These are phyloP conservation scores for Pinctada fucata DNA, from an alignment of 2,888 invertebrate species.

Conservation along the genomic window DNA sequence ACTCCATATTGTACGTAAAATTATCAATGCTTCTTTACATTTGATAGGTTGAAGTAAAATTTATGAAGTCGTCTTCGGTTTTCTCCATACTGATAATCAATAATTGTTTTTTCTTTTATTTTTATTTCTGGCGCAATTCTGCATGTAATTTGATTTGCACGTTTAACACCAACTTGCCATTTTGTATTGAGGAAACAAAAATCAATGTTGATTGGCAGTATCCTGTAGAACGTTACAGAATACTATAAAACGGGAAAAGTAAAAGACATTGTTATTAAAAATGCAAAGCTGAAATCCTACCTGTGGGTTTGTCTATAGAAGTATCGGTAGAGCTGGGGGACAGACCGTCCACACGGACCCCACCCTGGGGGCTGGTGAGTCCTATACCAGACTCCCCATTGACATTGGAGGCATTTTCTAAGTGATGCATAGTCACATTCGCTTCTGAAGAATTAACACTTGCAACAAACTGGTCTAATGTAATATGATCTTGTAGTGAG, in stretches of 20 bases:
- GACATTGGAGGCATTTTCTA: constrained; percentile 31
- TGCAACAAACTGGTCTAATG: constrained; percentile 65
- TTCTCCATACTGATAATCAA: neutral
- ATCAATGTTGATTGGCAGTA: constrained; percentile 10
- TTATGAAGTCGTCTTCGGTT: neutral
- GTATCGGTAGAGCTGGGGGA: constrained; percentile 43
- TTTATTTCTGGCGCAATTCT: constrained; percentile 13
- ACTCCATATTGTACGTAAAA: neutral
- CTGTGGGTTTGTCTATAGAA: constrained; percentile 38
- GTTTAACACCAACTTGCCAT: constrained; percentile 12
- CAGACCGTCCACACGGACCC: constrained; percentile 24
- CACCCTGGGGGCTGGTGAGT: constrained; percentile 29
- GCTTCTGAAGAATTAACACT: constrained; percentile 38
- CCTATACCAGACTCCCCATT: constrained; percentile 10
- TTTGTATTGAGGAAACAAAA: constrained; percentile 6
- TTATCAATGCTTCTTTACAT: neutral
- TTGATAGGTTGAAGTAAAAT: neutral
- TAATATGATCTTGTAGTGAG: constrained; percentile 66
- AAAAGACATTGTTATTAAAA: neutral
- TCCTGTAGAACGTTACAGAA: neutral
- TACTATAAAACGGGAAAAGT: too few relatives aligned
- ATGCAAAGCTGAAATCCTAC: constrained; percentile 8
- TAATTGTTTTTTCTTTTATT: neutral
- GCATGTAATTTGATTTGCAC: constrained; percentile 13
- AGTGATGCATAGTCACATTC: constrained; percentile 56